Base-by-base conservation (phyloP, 53 echinoderm and acorn worm genomes). In the Zoroaster sp. region DNA sequence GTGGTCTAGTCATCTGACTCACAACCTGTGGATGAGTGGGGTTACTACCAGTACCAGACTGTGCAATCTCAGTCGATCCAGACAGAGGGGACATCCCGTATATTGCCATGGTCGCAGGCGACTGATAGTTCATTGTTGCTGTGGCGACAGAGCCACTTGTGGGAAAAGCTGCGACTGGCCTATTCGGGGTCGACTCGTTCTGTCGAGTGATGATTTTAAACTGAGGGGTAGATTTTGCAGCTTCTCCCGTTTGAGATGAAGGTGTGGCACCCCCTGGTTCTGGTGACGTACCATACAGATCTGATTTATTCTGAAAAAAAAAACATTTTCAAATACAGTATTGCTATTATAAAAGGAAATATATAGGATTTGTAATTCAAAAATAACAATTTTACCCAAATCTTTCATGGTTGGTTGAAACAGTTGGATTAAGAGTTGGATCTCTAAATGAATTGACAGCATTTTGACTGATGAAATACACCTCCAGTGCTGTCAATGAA, bases 201-300 rank as follows among this genome's bases (percentile, higher is more conserved):
- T 39, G 81, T 1, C 82, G 39, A 10, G 90, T 73, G 55, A 73
- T 73, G 73, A 89, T 89, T 72, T 89, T 89, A 30, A 89, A 89
- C 49, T 88, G 88, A 4, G 88, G 88, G 15, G 77, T 81, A 42
- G 78, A 83, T 23, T 83, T 83, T 33, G 83, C 46, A 37, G 49
- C 12, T 45, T 83, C 83, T 20, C 79, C 63, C 4, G 28, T 14
- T 49, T 69, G 83, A 15, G 83, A 33, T 14, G 68, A 67, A 30
- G 67, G 68, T 15, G 68, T 34, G 67, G 67, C 43, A 67, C 81
- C 40, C 66, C 82, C 82, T 4, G 31, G 66, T 42, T 67, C 68
- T 31, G 83, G 83, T 34, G 83, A 83, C 36, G 83, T 46, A 4
- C 83, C 49, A 35, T 83, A 83, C n/a, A 70, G 21, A 1, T 83